Evolutionary conservation across 1,140 invertebrate species (phyloP), one percentile per base, ranked within the genome.

Genomic region (Oreohelix idahoensis): DNA sequence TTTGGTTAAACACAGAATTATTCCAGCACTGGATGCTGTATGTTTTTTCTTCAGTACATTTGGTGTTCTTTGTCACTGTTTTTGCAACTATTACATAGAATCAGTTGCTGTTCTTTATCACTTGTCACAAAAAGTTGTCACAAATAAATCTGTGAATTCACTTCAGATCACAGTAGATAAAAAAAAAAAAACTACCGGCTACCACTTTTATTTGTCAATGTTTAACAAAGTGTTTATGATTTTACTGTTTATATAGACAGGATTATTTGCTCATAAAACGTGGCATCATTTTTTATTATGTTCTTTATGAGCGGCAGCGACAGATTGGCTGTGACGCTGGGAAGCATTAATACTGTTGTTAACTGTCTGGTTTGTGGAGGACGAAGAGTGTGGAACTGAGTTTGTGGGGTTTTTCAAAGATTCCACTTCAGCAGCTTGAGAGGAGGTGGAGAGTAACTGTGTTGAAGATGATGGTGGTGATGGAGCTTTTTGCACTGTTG

Each of bases 211-310:
- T 45, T 45, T 45, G 15, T 45, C 15, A 15, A 8, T 45, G 5
- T 5, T 45, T 8, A 45, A 45, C 42, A 45, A 45, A 15, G 5
- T n/a, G n/a, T n/a, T n/a, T 8, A 45, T 15, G 5, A 45, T 45
- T 45, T 45, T 8, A 45, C 15, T 45, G 42, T 45, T 45, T 45
- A 45, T 45, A 5, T 8, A 45, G 15, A 45, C 42, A 45, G 42
- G 23, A 2, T 58, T 58, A 4, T 23, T 58, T 5, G 10, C 20
- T 51, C 29, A 53, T 36, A 79, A 53, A 39, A 45, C 15, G 15
- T 63, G 77, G 77, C 77, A 49, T 81, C 79, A 81, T 81, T 81
- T 81, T 39, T 71, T 71, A 36, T 80, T 35, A 32, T n/a, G 36
- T 38, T 39, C 63, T 81, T 66, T 23, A 42, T 81, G 78, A 69